Conservation (phyloP, 2,888 invertebrate species). For the Agrilus cyanescens region DNA sequence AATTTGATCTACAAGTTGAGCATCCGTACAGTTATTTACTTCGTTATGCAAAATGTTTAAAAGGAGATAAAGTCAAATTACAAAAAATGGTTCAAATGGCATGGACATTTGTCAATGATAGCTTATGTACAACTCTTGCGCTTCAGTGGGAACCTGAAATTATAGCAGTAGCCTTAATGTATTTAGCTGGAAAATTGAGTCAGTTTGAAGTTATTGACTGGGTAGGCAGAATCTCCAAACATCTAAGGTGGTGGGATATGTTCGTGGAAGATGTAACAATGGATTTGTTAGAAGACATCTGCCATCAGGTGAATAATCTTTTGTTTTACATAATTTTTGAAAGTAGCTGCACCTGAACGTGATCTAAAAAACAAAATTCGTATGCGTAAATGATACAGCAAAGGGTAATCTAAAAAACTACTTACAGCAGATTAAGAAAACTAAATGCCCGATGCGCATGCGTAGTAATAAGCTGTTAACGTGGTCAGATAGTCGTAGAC, state of each 20-base stretch:
- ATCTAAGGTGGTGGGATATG: conserved; percentile 95
- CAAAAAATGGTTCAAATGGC: conserved; percentile 99
- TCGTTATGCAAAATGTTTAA: conserved; percentile 87
- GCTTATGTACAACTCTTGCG: conserved; percentile 90
- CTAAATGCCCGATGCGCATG: too few relatives aligned
- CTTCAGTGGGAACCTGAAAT: conserved; percentile 99
- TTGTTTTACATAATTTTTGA: too few relatives aligned
- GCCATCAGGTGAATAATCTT: conserved; percentile 67
- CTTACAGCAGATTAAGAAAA: too few relatives aligned
- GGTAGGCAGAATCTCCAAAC: conserved; percentile 65
- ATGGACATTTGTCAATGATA: conserved; percentile 99
- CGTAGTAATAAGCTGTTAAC: too few relatives aligned
- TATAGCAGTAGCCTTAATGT: conserved; percentile 92
- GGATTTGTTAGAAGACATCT: conserved; percentile 92
- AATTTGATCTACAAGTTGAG: conserved; percentile 96
- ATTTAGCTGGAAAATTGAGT: conserved; percentile 89
- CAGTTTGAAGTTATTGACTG: conserved; percentile 93
- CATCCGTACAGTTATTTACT: conserved; percentile 92
- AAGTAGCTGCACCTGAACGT: too few relatives aligned
- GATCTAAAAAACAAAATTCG: too few relatives aligned
- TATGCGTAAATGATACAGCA: too few relatives aligned
- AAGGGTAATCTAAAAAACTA: too few relatives aligned
- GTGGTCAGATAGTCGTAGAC: too few relatives aligned
- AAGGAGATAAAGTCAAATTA: conserved; percentile 84
- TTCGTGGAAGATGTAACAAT: conserved; percentile 91